phyloP scores from a whole-genome alignment of 2,113 vertebrate species.

The Corythornis madagascariensis region DNA sequence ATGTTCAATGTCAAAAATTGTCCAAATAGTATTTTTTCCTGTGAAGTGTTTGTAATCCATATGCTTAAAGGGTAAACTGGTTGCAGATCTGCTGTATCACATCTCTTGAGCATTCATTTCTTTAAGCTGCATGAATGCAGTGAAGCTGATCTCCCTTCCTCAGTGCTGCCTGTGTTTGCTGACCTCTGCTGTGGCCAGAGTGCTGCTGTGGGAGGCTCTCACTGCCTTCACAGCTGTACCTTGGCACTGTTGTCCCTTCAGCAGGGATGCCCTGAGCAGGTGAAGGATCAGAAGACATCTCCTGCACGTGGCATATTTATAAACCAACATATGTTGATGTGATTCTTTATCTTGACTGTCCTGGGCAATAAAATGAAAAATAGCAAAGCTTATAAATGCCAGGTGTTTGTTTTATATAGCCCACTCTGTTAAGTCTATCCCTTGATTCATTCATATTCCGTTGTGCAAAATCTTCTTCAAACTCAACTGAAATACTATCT shows the following conservation, averaged over 20 bases:
- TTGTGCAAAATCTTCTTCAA: not conserved
- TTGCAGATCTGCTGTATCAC: not conserved
- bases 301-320: not conserved
- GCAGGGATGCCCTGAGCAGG: not conserved
- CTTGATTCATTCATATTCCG: not conserved
- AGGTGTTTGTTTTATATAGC: no score
- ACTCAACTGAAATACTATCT: not conserved
- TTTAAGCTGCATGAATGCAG: conserved; percentile 39
- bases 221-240: conserved; percentile 24
- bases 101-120: conserved; percentile 2
- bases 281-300: not conserved
- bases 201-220: conserved; percentile 1
- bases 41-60: not conserved
- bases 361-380: not conserved
- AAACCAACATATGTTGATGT: not conserved
- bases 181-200: conserved; percentile 3
- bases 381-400: not conserved
- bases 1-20: not conserved
- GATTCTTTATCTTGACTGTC: not conserved
- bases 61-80: not conserved
- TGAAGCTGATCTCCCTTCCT: conserved; percentile 38
- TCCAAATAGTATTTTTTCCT: not conserved
- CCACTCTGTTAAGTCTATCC: not conserved
- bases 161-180: not conserved
- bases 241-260: conserved; percentile 16